A percentile compares a stretch with the other conserved stretches of the same genome.
Conservation (phyloP, 2,888 invertebrate genomes). For the Nebria salina region DNA sequence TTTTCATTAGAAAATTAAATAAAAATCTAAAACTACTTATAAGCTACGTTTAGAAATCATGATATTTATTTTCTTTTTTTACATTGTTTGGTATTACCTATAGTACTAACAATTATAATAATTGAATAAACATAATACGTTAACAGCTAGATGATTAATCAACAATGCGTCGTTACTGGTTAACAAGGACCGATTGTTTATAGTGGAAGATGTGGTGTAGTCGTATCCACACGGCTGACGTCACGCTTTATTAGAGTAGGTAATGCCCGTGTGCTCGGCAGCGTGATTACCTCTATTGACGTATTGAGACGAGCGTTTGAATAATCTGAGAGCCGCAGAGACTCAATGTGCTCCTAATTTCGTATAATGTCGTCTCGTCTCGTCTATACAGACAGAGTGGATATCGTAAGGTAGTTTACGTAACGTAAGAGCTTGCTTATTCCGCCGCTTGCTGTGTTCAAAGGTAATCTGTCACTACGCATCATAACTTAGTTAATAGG, state of each 20-base stretch:
- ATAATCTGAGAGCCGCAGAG: conserved; percentile 30
- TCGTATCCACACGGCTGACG: conserved; percentile 26
- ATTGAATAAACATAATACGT: background rate
- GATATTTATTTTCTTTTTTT: too few species aligned
- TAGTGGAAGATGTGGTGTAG: background rate
- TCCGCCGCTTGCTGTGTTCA: conserved; percentile 15
- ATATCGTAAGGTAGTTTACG: conserved; percentile 9
- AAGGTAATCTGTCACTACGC: conserved; percentile 45
- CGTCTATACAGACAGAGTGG: conserved; percentile 5
- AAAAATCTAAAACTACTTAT: too few species aligned
- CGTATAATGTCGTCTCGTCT: background rate
- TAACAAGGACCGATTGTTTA: background rate
- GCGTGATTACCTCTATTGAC: conserved; percentile 46
- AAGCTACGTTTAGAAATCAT: too few species aligned
- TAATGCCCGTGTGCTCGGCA: conserved; percentile 44
- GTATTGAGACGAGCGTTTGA: conserved; percentile 47
- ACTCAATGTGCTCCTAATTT: conserved; percentile 46
- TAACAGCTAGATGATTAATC: background rate
- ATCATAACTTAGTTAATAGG: conserved; percentile 46
- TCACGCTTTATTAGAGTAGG: conserved; percentile 46
- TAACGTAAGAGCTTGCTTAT: background rate
- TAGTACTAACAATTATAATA: too few species aligned
- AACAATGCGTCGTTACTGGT: background rate
- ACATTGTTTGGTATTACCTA: too few species aligned
- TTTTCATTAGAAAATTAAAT: background rate